Evolutionary conservation across 2,113 vertebrate species (phyloP).

Genomic region (Lynx canadensis): DNA sequence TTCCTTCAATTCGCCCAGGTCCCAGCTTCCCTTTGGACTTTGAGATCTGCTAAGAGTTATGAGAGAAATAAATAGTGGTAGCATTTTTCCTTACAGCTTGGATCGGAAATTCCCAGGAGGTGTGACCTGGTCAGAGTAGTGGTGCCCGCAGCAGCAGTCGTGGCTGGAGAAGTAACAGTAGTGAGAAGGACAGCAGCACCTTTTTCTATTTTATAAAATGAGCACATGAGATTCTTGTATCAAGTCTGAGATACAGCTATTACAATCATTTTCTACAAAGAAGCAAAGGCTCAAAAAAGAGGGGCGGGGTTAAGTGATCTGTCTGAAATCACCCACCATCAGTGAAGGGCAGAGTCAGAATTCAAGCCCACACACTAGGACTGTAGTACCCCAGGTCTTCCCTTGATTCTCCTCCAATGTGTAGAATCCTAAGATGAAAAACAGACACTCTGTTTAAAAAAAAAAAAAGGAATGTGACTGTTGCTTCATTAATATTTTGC

Average conservation of each 20-base stretch:
- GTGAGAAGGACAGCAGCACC: background rate
- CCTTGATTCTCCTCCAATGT: background rate
- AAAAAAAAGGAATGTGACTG: background rate
- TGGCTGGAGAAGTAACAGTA: background rate
- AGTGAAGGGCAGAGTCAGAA: background rate
- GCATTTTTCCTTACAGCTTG: background rate
- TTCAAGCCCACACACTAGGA: background rate
- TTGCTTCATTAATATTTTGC: slow-evolving; percentile 5
- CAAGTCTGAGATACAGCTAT: background rate
- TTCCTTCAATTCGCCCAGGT: background rate
- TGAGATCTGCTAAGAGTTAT: slow-evolving; percentile 13
- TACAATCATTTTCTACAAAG: background rate
- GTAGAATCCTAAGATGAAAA: background rate
- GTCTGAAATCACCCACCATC: background rate
- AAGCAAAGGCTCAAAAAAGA: background rate
- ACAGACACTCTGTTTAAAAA: background rate
- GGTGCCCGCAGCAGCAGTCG: too few species aligned
- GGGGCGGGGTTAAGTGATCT: background rate
- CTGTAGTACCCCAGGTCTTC: background rate
- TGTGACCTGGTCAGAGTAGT: background rate
- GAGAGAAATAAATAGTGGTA: slow-evolving; percentile 24
- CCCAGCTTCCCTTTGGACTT: background rate
- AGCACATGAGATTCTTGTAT: background rate
- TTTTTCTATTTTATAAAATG: background rate
- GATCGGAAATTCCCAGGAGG: background rate